A percentile compares a stretch with the other conserved stretches of the same genome.
phyloP scores from a whole-genome alignment of 2,113 vertebrate species.

The Camelus bactrianus region DNA sequence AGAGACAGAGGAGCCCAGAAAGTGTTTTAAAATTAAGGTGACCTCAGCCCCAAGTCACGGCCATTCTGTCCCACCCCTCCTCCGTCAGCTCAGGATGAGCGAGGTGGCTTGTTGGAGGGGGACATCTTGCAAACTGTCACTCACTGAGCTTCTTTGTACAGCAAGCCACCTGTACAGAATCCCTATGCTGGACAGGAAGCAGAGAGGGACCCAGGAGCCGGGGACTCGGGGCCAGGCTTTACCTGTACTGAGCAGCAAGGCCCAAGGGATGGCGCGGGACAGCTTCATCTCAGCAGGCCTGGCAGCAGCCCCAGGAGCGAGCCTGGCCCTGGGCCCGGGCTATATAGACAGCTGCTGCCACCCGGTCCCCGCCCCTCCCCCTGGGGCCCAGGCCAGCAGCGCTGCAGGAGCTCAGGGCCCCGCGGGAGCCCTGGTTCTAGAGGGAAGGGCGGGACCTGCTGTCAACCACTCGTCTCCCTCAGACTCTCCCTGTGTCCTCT shows the following conservation, averaged over 20 bases:
- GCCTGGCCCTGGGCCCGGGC: background rate
- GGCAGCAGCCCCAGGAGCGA: background rate
- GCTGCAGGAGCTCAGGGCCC: background rate
- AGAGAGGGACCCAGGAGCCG: background rate
- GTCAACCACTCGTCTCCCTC: background rate
- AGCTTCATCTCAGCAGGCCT: background rate
- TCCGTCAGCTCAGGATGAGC: background rate
- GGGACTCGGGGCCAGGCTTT: background rate
- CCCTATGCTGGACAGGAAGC: background rate
- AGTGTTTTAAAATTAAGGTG: background rate
- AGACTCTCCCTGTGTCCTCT: no score
- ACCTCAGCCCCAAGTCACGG: rapidly evolving
- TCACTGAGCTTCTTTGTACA: no score
- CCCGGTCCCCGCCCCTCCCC: slow-evolving; percentile 14
- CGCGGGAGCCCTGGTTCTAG: background rate
- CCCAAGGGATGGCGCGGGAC: background rate
- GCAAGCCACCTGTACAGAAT: background rate
- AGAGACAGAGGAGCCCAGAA: background rate
- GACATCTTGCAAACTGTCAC: background rate
- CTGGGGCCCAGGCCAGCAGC: background rate
- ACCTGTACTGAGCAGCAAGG: slow-evolving; percentile 49
- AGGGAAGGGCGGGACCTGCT: rapidly evolving
- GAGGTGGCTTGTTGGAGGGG: background rate
- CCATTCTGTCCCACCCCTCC: background rate
- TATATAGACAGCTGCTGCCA: slow-evolving; percentile 33